Evolutionary conservation across 2,888 invertebrate genomes (phyloP).

Genomic region (Idaea straminata): DNA sequence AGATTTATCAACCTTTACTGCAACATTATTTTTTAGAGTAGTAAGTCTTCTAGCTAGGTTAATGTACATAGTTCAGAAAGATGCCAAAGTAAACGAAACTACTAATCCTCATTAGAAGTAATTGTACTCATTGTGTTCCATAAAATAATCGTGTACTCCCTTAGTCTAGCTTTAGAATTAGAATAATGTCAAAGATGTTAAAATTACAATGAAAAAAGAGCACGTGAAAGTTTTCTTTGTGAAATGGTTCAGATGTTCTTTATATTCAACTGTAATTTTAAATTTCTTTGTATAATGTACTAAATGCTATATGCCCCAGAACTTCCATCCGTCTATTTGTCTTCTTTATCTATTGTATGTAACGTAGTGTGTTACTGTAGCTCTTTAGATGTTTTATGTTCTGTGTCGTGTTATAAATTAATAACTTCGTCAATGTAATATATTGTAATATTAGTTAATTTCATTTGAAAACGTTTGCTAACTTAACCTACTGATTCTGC

Average conservation of each 20-base stretch:
- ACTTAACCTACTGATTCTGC: neutral
- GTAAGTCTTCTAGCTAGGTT: conserved; percentile 14
- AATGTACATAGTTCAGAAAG: conserved; percentile 29
- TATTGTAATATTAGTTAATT: neutral
- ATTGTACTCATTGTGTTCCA: conserved; percentile 25
- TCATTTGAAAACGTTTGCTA: neutral
- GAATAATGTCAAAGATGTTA: conserved; percentile 1
- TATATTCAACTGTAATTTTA: neutral
- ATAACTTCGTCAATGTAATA: conserved; percentile 17
- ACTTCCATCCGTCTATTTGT: conserved; percentile 80
- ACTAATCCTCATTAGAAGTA: conserved; percentile 21
- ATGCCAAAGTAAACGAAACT: conserved; percentile 44
- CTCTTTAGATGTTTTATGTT: conserved; percentile 57
- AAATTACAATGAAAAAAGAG: neutral
- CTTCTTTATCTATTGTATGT: conserved; percentile 76
- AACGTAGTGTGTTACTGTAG: conserved; percentile 67
- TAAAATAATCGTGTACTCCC: conserved; percentile 28
- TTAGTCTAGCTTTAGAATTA: conserved; percentile 36
- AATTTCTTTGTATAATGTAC: conserved; percentile 43
- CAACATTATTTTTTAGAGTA: neutral
- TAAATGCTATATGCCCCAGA: conserved; percentile 78
- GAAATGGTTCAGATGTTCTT: neutral
- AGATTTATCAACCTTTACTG: neutral
- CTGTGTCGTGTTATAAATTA: conserved; percentile 41
- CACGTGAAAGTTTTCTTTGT: neutral